Evolutionary conservation across 1,140 invertebrate species (phyloP).

Genomic region (Drosophila pachea): DNA sequence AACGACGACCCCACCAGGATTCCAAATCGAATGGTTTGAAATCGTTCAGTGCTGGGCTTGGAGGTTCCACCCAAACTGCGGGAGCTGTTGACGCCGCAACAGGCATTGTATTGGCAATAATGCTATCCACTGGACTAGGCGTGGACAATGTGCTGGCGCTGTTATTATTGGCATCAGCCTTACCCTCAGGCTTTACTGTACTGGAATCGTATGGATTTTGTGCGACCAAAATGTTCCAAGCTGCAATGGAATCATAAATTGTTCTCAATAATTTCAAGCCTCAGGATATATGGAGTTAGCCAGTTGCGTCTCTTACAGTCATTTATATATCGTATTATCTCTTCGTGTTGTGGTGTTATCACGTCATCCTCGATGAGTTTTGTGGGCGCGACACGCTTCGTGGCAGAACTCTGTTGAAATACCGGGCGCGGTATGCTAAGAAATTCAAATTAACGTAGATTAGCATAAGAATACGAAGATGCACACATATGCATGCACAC

Average conservation of each 20-base stretch:
- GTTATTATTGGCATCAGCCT: constrained; percentile 73
- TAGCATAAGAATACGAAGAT: constrained; percentile 22
- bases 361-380: constrained; percentile 75
- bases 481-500: constrained; percentile 1
- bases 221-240: constrained; percentile 77
- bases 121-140: constrained; percentile 52
- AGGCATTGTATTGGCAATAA: constrained; percentile 48
- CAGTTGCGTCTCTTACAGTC: constrained; percentile 58
- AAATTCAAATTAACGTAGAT: constrained; percentile 3
- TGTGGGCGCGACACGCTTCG: constrained; percentile 69
- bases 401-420: constrained; percentile 78
- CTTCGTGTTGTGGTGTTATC: constrained; percentile 79
- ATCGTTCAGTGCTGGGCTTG: constrained; percentile 84
- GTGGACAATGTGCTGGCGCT: constrained; percentile 41
- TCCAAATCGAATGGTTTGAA: constrained; percentile 93
- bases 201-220: constrained; percentile 75
- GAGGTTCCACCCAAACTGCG: constrained; percentile 86
- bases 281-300: not conserved
- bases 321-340: constrained; percentile 80
- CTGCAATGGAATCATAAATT: constrained; percentile 23
- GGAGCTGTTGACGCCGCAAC: constrained; percentile 51
- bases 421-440: constrained; percentile 79
- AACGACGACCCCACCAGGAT: constrained; percentile 91
- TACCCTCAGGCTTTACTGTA: constrained; percentile 43
- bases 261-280: too few relatives aligned